phyloP scores from a whole-genome alignment of 2,888 invertebrate species.

The Brachyptera risi region DNA sequence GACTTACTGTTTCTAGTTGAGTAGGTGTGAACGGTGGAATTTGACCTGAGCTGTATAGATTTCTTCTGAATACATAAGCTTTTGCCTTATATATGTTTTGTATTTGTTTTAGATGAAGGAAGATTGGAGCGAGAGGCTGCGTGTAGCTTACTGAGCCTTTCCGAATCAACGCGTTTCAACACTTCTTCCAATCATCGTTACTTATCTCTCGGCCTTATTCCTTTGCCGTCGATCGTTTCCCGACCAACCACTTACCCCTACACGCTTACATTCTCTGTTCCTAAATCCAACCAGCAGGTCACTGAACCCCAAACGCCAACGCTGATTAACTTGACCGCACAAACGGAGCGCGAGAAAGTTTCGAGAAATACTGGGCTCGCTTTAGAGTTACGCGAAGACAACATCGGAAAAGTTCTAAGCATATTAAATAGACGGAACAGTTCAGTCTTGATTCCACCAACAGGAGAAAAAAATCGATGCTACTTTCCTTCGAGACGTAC shows the following conservation, averaged over 20 bases:
- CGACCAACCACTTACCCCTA: slow-evolving; percentile 68
- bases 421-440: slow-evolving; percentile 36
- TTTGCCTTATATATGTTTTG: too few species aligned
- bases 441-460: slow-evolving; percentile 16
- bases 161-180: slow-evolving; percentile 49
- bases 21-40: too few species aligned
- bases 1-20: too few species aligned
- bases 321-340: slow-evolving; percentile 35
- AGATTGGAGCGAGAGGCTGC: slow-evolving; percentile 76
- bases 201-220: slow-evolving; percentile 40
- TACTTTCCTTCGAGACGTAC: slow-evolving; percentile 43
- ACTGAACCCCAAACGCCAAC: slow-evolving; percentile 33
- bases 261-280: slow-evolving; percentile 36
- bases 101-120: slow-evolving; percentile 32
- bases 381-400: slow-evolving; percentile 30
- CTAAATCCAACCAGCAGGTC: slow-evolving; percentile 35
- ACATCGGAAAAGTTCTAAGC: slow-evolving; percentile 27
- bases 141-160: slow-evolving; percentile 71
- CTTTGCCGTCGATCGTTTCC: slow-evolving; percentile 56
- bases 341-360: slow-evolving; percentile 36
- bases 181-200: slow-evolving; percentile 36
- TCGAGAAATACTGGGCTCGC: slow-evolving; percentile 35
- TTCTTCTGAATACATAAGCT: too few species aligned
- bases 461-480: slow-evolving; percentile 39
- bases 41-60: too few species aligned